Evolutionary conservation across 2,113 vertebrate species (phyloP), one percentile per base, ranked within the genome.

Genomic region (Triplophysa siluroides): DNA sequence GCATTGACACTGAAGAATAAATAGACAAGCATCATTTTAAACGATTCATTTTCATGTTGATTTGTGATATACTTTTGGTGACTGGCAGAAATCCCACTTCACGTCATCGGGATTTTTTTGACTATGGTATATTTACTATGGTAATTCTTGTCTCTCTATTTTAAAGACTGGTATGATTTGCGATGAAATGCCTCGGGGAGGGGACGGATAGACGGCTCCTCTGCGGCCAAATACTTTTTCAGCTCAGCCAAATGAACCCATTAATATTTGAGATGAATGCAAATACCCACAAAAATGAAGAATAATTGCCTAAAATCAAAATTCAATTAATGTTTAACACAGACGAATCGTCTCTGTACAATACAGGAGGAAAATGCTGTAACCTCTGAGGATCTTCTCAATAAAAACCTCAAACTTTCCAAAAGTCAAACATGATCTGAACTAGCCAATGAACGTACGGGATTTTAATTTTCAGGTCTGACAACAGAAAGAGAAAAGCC

Each of bases 281-380:
- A 86, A 86, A 86, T 84, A 86, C 79, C 78, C 64, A 66, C 78
- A 78, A 72, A 71, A 83, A 83, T 73, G 58, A 77, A 79, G 78
- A 81, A 72, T 84, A 84, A 84, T 82, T 80, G 69, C 80, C 68
- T 77, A 52, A 78, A 86, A 83, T 86, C 77, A 73, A 84, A 86
- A 82, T 86, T 69, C 72, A 82, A 84, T 84, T 82, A 84, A 79
- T 75, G 83, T 84, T 84, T 71, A 76, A 82, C 66, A 71, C 76
- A 24, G 80, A 68, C 13, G 64, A 23, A 76, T 76, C 54, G 61
- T 76, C 64, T 67, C 78, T 68, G 26, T 67, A 63, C 56, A 69
- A 76, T 54, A 38, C 69, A 41, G n/a, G 61, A 38, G 67, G n/a
- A 43, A 79, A 79, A 79, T 29, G 13, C 12, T 61, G 47, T 43